Evolutionary conservation across 2,888 invertebrate genomes (phyloP), one percentile per base, ranked within the genome.

Genomic region (Saturnia japonica): DNA sequence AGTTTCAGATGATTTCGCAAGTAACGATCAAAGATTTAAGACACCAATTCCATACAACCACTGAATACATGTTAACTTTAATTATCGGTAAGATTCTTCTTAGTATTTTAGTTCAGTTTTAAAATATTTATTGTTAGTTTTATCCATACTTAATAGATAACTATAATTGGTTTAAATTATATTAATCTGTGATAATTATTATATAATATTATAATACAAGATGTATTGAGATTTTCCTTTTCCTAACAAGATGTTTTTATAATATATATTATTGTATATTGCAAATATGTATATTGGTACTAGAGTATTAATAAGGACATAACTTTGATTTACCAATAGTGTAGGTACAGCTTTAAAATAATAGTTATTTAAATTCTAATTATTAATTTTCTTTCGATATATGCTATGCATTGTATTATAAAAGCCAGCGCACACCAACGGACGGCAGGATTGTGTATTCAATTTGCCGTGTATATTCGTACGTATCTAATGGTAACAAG

Each of bases 161-260:
- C 11, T 54, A 54, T 25, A 25, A 25, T 25, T 25, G 25, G 11
- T 14, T 7, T 57, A 57, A 57, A 57, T 25, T 25, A 14, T 57
- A 57, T 57, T 57, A 57, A 57, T 25, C 8, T 57, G 57, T 57
- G 57, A 57, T 57, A 25, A 25, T 25, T 57, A n/a, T 54, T 54
- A n/a, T 28, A 14, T 14, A 25, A 14, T 57, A n/a, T 54, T 54
- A n/a, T 28, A 14, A 28, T 28, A 12, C 22, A 12, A 25, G 9
- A 14, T 28, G 25, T 25, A 57, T 3, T 6, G 9, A 14, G 12
- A 9, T 25, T 28, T 3, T 9, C 11, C 25, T 57, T 57, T 25
- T n/a, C n/a, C 6, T 19, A 47, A 47, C 22, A 54, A 54, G n/a
- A 54, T 54, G 19, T 57, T 28, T 57, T 57, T 25, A n/a, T n/a